Evolutionary conservation across 2,113 vertebrate species (phyloP).

Genomic region (Girardinichthys multiradiatus): DNA sequence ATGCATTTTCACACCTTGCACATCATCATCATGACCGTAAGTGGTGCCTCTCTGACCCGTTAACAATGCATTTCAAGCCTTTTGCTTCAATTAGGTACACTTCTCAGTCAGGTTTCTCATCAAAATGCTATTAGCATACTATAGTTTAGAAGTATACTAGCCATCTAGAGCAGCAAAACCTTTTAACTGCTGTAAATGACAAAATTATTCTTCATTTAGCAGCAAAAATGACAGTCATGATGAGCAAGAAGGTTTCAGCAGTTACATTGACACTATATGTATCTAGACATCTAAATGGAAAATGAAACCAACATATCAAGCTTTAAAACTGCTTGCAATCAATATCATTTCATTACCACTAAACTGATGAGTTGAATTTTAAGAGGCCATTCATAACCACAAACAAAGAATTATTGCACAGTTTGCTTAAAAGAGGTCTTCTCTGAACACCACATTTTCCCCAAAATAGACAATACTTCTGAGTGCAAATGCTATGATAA

Average conservation of each 20-base stretch:
- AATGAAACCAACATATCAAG: not conserved
- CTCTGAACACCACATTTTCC: no score
- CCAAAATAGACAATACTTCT: not conserved
- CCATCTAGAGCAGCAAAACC: conserved; percentile 22
- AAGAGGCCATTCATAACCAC: not conserved
- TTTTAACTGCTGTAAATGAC: conserved; percentile 42
- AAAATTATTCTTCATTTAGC: conserved; percentile 37
- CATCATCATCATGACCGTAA: conserved; percentile 74
- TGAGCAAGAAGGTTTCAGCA: conserved; percentile 1
- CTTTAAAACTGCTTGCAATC: not conserved
- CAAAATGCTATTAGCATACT: conserved; percentile 68
- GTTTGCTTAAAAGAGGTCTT: not conserved
- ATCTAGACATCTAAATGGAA: not conserved
- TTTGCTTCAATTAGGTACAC: conserved; percentile 77
- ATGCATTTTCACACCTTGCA: conserved; percentile 79
- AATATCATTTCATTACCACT: not conserved
- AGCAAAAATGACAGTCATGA: conserved; percentile 24
- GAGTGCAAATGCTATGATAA: not conserved
- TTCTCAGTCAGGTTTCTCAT: conserved; percentile 68
- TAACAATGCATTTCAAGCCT: conserved; percentile 81
- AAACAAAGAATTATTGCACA: not conserved
- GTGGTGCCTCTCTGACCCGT: conserved; percentile 75
- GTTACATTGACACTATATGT: conserved; percentile 5
- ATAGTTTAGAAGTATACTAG: conserved; percentile 39
- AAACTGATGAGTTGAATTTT: not conserved